phyloP scores from a whole-genome alignment of 2,113 vertebrate species.

The Atherinomorus stipes region DNA sequence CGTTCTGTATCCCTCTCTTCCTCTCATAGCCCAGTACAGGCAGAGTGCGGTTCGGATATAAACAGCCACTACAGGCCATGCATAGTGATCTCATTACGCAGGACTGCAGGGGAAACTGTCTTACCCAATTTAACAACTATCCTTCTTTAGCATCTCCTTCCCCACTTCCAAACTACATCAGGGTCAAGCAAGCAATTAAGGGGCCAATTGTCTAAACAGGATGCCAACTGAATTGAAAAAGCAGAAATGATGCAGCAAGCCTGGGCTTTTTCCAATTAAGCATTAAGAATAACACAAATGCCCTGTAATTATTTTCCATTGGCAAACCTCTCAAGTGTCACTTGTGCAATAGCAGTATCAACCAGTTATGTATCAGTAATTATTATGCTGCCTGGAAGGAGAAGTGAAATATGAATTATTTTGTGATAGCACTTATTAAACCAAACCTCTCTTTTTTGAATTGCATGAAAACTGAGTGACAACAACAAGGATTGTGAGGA shows the following conservation, averaged over 20 bases:
- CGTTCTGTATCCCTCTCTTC: constrained; percentile 3
- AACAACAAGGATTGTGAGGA: constrained; percentile 2
- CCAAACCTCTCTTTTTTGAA: constrained; percentile 31
- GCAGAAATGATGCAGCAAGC: constrained; percentile 58
- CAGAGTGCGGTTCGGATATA: constrained; percentile 62
- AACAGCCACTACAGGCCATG: constrained; percentile 68
- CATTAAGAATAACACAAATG: constrained; percentile 50
- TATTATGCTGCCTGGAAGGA: constrained; percentile 37
- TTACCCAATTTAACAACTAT: constrained; percentile 68
- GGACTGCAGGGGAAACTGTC: constrained; percentile 74
- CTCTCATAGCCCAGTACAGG: constrained; percentile 54
- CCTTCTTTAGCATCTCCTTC: constrained; percentile 48
- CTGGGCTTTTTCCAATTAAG: constrained; percentile 64
- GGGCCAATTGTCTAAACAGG: constrained; percentile 69
- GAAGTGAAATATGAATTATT: constrained; percentile 43
- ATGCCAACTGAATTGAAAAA: constrained; percentile 50
- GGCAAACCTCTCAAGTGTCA: constrained; percentile 42
- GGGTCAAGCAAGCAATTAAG: constrained; percentile 81
- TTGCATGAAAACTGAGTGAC: constrained; percentile 22
- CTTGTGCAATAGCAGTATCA: constrained; percentile 35
- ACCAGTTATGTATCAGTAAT: constrained; percentile 59
- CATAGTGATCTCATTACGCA: constrained; percentile 75
- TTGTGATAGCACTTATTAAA: constrained; percentile 39
- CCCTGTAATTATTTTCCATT: constrained; percentile 59
- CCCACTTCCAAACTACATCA: constrained; percentile 42